Evolutionary conservation across 2,113 vertebrate species (phyloP).

Genomic region (Xiphophorus couchianus): DNA sequence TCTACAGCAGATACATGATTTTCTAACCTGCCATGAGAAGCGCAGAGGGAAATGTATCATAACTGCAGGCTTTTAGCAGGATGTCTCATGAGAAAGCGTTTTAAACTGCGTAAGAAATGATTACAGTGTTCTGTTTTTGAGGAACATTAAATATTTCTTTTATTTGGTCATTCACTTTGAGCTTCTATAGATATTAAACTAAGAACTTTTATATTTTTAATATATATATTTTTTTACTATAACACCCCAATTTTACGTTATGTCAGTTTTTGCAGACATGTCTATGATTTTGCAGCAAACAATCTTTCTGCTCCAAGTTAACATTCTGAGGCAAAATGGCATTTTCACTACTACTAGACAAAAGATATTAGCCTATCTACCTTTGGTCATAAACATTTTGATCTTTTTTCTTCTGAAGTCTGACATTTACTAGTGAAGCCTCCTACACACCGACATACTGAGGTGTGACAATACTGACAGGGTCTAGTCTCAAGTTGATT

Average conservation of each 20-base stretch:
- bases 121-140: background rate
- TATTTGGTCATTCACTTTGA: background rate
- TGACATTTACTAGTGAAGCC: no score
- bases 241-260: background rate
- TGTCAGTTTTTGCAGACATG: constrained; percentile 8
- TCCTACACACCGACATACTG: no score
- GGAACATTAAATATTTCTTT: background rate
- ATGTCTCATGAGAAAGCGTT: constrained; percentile 18
- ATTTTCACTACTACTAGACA: background rate
- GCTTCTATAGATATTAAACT: constrained; percentile 1
- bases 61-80: constrained; percentile 34
- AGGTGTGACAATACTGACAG: no score
- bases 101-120: constrained; percentile 17
- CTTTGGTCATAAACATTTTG: no score
- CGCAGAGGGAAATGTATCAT: constrained; percentile 44
- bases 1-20: constrained; percentile 66
- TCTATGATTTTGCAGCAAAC: background rate
- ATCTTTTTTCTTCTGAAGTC: no score
- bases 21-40: constrained; percentile 53
- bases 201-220: background rate
- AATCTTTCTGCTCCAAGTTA: background rate
- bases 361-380: no score
- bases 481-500: background rate
- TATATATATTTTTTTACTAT: background rate
- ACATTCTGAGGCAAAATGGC: background rate